A percentile compares a stretch with the other conserved stretches of the same genome.
phyloP scores from a whole-genome alignment of 2,888 invertebrate species.

The Sisyra terminalis region DNA sequence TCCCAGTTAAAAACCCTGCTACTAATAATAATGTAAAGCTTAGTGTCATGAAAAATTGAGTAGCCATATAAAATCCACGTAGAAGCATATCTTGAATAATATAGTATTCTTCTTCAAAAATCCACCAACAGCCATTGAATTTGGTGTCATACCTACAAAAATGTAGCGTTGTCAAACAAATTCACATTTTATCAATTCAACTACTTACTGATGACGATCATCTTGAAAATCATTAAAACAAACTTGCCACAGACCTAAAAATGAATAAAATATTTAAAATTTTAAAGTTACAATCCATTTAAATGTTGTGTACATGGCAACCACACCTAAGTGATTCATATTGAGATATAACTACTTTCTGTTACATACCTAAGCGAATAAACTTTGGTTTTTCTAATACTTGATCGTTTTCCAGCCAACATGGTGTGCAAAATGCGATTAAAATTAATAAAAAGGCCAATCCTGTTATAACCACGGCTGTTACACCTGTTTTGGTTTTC shows the following conservation, averaged over 20 bases:
- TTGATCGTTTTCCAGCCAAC: slow-evolving; percentile 76
- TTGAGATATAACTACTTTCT: slow-evolving; percentile 7
- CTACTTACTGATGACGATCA: slow-evolving; percentile 43
- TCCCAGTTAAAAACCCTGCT: slow-evolving; percentile 53
- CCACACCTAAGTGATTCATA: slow-evolving; percentile 18
- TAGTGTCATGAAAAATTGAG: slow-evolving; percentile 86
- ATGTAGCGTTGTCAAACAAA: slow-evolving; percentile 4
- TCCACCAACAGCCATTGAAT: slow-evolving; percentile 89
- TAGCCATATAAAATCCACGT: slow-evolving; percentile 83
- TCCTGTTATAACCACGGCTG: slow-evolving; percentile 46
- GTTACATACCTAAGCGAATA: slow-evolving; percentile 52
- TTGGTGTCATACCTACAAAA: slow-evolving; percentile 50
- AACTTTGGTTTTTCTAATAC: slow-evolving; percentile 62
- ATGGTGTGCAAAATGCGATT: slow-evolving; percentile 71
- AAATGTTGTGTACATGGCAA: not conserved
- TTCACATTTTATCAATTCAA: not conserved
- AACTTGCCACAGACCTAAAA: slow-evolving; percentile 83
- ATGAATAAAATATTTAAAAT: slow-evolving; percentile 11
- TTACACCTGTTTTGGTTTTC: slow-evolving; percentile 47
- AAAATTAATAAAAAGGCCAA: slow-evolving; percentile 54
- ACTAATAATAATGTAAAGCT: slow-evolving; percentile 67
- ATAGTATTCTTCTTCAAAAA: slow-evolving; percentile 92
- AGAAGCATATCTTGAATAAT: slow-evolving; percentile 80
- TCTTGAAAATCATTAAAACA: slow-evolving; percentile 83
- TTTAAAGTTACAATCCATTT: slow-evolving; percentile 1